phyloP scores from a whole-genome alignment of 2,113 vertebrate species.

The Irena cyanogastra region DNA sequence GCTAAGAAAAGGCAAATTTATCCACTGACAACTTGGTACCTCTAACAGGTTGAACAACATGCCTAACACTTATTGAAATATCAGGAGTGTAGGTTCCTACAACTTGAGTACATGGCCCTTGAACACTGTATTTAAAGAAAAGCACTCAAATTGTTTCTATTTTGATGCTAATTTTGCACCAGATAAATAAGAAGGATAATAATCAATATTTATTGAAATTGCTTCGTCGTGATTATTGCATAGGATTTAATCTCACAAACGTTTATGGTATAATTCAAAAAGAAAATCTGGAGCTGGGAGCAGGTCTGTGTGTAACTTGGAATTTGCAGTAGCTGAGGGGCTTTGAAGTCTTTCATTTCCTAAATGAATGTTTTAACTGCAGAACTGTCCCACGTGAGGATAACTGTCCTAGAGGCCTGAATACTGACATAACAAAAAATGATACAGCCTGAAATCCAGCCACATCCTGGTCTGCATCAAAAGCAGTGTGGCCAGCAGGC shows the following conservation, averaged over 20 bases:
- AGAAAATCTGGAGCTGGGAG: background rate
- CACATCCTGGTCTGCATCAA: no score
- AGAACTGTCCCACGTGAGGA: background rate
- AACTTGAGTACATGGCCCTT: background rate
- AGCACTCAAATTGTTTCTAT: background rate
- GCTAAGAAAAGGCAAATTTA: background rate
- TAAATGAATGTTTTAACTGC: background rate
- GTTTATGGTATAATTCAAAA: background rate
- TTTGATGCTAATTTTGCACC: background rate
- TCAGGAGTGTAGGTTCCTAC: background rate
- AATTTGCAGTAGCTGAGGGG: background rate
- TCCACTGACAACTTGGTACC: background rate
- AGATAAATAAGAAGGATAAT: background rate
- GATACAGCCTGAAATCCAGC: accelerated
- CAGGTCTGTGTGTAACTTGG: background rate
- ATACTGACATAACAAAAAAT: background rate
- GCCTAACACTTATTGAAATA: background rate
- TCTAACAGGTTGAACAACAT: background rate
- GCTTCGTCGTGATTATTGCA: background rate
- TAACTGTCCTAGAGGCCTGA: background rate
- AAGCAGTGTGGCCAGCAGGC: background rate
- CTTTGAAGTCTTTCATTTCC: background rate
- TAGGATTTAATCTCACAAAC: background rate
- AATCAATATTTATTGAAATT: background rate
- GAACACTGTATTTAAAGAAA: background rate